Base-by-base conservation (phyloP, 1,140 invertebrate genomes). In the Zophobas atratus region DNA sequence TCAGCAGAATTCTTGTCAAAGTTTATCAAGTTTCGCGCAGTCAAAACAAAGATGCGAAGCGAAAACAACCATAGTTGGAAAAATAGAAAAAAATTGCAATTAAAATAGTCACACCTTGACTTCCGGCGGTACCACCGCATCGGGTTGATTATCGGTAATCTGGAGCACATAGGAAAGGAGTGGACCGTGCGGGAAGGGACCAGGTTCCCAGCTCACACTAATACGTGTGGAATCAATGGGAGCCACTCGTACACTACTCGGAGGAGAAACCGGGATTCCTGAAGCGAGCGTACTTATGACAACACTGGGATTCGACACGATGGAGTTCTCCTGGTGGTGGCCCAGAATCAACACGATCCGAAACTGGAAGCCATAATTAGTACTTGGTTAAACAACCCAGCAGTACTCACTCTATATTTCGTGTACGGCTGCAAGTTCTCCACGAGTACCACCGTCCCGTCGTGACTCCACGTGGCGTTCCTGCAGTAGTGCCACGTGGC, bases 131-230 rank as follows among this genome's bases (percentile, higher is more conserved):
- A 91, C 90, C 81, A 89, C 89, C 1, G 88, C 90, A 81, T 89
- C 89, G 3, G 88, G 87, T 49, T 88, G 86, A 38, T 87, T 87
- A 79, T 91, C 90, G 51, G 89, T 88, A 33, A 94, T 89, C 81
- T 92, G 90, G 55, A 97, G 87, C 63, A 94, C 92, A 88, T 97
- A 97, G 53, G 94, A 95, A 55, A 96, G 90, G 79, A 98, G 88
- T 76, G 94, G 95, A 71, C 95, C 96, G 86, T 97, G 97, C 34
- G 93, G 93, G 84, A 95, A 96, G 6, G 91, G 89, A 6, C 96
- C 96, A 2, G 95, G 93, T 86, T 93, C 91, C 96, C 96, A 98
- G 79, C 93, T 94, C 6, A 98, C 90, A 73, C 94, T 94, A 36
- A 98, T 92, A 78, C 95, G 91, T 77, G 91, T 92, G n/a, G 93